phyloP scores from a whole-genome alignment of 1,140 invertebrate species.

The Caenorhabditis elegans region DNA sequence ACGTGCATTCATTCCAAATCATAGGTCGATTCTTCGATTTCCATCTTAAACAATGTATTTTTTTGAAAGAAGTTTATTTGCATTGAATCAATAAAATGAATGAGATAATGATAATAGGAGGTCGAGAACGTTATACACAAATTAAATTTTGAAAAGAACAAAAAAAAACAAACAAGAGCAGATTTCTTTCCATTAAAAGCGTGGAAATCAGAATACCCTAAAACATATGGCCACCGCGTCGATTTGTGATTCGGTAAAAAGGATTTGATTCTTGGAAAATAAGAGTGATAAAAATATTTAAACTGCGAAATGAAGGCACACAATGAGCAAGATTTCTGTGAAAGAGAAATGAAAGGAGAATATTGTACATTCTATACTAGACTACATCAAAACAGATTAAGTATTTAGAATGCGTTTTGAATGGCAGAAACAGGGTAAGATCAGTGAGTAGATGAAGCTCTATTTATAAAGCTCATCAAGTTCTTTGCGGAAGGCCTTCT shows the following conservation, averaged over 20 bases:
- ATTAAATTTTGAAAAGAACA: not conserved
- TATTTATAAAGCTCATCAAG: slow-evolving; percentile 84
- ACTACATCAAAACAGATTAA: not conserved
- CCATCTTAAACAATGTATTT: not conserved
- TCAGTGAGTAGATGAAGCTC: not conserved
- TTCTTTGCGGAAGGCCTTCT: slow-evolving; percentile 84
- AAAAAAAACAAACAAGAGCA: too few relatives aligned
- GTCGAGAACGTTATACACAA: slow-evolving; percentile 19
- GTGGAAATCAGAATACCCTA: not conserved
- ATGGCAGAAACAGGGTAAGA: not conserved
- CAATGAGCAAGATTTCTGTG: not conserved
- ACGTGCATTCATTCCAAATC: slow-evolving; percentile 13
- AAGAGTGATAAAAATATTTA: not conserved
- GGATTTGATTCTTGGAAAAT: too few relatives aligned
- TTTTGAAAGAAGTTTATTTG: too few relatives aligned
- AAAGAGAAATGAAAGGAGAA: not conserved
- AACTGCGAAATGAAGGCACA: not conserved
- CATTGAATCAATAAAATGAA: not conserved
- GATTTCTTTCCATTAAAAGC: not conserved
- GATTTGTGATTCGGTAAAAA: slow-evolving; percentile 6
- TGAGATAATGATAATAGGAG: not conserved
- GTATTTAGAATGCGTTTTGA: not conserved
- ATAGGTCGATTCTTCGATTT: not conserved
- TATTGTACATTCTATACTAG: slow-evolving; percentile 2
- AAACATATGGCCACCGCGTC: slow-evolving; percentile 13